These are phyloP conservation scores for Drosophila arawakana DNA, from an alignment of 1,140 invertebrate genomes.

Conservation along the genomic window DNA sequence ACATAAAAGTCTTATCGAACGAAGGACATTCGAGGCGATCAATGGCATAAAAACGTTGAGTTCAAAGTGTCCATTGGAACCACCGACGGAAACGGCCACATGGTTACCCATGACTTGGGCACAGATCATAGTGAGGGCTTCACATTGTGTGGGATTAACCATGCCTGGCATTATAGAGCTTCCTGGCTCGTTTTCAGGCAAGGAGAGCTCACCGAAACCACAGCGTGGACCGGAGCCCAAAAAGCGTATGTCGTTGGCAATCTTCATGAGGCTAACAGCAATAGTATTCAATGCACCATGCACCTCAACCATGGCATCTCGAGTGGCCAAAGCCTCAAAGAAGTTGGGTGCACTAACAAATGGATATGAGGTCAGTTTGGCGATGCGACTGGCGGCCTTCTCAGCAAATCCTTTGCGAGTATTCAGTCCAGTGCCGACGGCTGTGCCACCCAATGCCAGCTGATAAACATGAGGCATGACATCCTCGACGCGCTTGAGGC, in stretches of 20 bases:
- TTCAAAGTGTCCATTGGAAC: slow-evolving; percentile 99
- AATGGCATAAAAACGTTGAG: slow-evolving; percentile 99
- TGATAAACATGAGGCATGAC: slow-evolving; percentile 94
- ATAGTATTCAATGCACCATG: slow-evolving; percentile 97
- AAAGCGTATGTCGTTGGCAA: slow-evolving; percentile 98
- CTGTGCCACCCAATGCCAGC: slow-evolving; percentile 97
- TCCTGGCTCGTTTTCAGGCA: slow-evolving; percentile 99
- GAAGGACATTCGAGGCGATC: slow-evolving; percentile 97
- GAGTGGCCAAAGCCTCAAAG: slow-evolving; percentile 98
- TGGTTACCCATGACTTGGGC: slow-evolving; percentile 99
- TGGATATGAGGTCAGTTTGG: slow-evolving; percentile 90
- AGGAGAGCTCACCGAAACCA: slow-evolving; percentile 95
- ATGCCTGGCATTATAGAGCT: slow-evolving; percentile 99
- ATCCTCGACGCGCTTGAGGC: slow-evolving; percentile 93
- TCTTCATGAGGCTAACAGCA: slow-evolving; percentile 98
- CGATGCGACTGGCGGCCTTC: slow-evolving; percentile 94
- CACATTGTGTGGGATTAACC: slow-evolving; percentile 99
- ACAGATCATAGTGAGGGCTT: slow-evolving; percentile 99
- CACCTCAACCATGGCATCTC: slow-evolving; percentile 98
- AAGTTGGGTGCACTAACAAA: slow-evolving; percentile 98
- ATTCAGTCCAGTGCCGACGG: slow-evolving; percentile 98
- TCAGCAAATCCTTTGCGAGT: slow-evolving; percentile 93
- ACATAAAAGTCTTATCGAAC: slow-evolving; percentile 95
- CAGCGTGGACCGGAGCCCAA: slow-evolving; percentile 98
- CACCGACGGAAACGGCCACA: slow-evolving; percentile 96